Percentiles rank a stretch among this genome's conserved stretches.
These are phyloP conservation scores for Dasypogon diadema DNA, from an alignment of 2,888 invertebrate genomes.

Conservation along the genomic window DNA sequence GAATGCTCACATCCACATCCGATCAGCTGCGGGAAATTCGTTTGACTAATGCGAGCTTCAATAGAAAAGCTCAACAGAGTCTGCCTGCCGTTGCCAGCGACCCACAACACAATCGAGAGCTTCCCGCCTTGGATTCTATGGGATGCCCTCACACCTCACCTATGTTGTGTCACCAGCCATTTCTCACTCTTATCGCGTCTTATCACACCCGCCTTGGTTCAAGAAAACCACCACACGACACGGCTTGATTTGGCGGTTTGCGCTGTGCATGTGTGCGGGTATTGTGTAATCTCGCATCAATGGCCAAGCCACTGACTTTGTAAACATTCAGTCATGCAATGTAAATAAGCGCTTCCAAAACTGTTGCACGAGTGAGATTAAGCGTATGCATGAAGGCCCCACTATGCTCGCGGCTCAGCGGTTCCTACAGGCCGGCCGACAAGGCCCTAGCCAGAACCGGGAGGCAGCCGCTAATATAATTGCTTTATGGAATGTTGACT, in stretches of 20 bases:
- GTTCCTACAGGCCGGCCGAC: neutral
- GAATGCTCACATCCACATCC: neutral
- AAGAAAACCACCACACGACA: neutral
- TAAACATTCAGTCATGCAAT: neutral
- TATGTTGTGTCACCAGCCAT: constrained; percentile 12
- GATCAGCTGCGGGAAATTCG: constrained; percentile 25
- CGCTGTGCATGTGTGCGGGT: too few relatives aligned
- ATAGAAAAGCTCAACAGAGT: constrained; percentile 23
- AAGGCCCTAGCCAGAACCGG: neutral
- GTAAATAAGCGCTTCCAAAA: neutral
- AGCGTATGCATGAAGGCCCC: neutral
- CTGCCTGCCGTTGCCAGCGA: neutral
- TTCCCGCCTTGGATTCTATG: constrained; percentile 15
- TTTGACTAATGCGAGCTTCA: constrained; percentile 19
- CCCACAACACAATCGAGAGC: neutral
- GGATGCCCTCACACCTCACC: neutral
- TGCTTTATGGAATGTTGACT: constrained; percentile 21
- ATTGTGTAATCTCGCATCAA: neutral
- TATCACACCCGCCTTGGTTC: neutral
- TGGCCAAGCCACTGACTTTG: neutral
- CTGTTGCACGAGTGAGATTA: constrained; percentile 7
- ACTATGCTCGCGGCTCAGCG: neutral
- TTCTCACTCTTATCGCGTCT: constrained; percentile 22
- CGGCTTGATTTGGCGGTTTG: neutral
- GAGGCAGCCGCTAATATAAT: constrained; percentile 23